These are phyloP conservation scores for Tupaia tana DNA, from an alignment of 2,113 vertebrate genomes.

Conservation along the genomic window DNA sequence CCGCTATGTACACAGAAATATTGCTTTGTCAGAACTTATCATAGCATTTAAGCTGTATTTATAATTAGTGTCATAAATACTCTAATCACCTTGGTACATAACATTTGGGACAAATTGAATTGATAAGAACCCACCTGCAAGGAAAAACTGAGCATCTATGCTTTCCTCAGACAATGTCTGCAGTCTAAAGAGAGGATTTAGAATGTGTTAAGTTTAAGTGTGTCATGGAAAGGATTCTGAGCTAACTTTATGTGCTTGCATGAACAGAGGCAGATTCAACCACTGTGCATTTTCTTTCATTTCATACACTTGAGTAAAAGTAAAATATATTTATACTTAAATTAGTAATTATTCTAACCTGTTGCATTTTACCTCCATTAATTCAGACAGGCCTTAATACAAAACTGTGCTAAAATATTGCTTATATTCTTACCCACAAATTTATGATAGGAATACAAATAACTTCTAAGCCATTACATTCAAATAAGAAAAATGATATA, in stretches of 20 bases:
- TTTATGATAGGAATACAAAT: background rate
- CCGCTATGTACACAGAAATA: background rate
- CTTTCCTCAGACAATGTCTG: background rate
- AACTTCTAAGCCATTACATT: conserved; percentile 11
- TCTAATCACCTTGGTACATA: background rate
- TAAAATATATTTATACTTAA: conserved; percentile 42
- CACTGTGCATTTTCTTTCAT: background rate
- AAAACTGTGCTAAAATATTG: background rate
- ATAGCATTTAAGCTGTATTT: background rate
- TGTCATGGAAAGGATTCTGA: background rate
- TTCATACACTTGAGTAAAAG: background rate
- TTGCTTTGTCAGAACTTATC: background rate
- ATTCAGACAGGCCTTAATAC: background rate
- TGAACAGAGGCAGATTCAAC: background rate
- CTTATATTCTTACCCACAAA: background rate
- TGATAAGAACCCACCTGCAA: background rate
- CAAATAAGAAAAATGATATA: conserved; percentile 19
- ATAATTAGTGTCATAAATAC: background rate
- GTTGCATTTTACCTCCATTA: background rate
- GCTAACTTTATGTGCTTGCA: background rate
- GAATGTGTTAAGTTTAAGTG: background rate
- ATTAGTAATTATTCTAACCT: background rate
- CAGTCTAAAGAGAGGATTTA: background rate
- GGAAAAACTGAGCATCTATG: background rate
- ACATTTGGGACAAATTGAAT: background rate